Evolutionary conservation across 2,113 vertebrate species (phyloP), one percentile per base, ranked within the genome.

Genomic region (Rhinichthys klamathensis): DNA sequence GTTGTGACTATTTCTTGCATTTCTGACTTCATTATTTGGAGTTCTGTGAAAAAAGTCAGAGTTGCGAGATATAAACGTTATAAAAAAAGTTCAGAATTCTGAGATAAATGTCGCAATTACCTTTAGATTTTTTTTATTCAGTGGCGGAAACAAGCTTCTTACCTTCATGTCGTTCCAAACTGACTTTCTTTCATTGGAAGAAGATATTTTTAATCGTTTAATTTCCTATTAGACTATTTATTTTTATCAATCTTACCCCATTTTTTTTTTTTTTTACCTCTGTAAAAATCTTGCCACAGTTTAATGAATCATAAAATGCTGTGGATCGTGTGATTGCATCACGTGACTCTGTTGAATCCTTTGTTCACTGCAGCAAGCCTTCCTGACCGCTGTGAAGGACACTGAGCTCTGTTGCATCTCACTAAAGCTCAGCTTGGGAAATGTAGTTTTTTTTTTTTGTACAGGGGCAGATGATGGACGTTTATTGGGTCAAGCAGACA

Each of bases 401-500:
- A 83, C n/a, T 74, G 41, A 27, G 44, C 77, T 77, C 32, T 49
- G 9, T 80, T 44, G 54, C n/a, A 18, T 79, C 30, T n/a, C 41
- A 61, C 60, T 81, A 56, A 86, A 32, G 70, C 61, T 44, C 18
- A 54, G 80, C 41, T 56, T 63, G 18, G 70, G 60, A 82, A 82
- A 77, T 69, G 12, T 82, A 30, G 10, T 65, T 80, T 86, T 83
- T 85, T 85, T 83, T 85, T 82, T 72, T 73, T 84, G 51, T 74
- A n/a, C 13, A 30, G 54, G 81, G 80, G 65, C 80, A 23, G 46
- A 79, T 85, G 85, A 85, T 85, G 84, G 88, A 87, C 73, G 54
- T 78, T 87, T 89, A 87, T 89, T 89, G 60, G 82, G 88, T 84
- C 88, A 79, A 73, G 56, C 79, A 75, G 63, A 83, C 85, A 85